Conservation (phyloP, 2,888 invertebrate species). For the Drosophila ustulata region DNA sequence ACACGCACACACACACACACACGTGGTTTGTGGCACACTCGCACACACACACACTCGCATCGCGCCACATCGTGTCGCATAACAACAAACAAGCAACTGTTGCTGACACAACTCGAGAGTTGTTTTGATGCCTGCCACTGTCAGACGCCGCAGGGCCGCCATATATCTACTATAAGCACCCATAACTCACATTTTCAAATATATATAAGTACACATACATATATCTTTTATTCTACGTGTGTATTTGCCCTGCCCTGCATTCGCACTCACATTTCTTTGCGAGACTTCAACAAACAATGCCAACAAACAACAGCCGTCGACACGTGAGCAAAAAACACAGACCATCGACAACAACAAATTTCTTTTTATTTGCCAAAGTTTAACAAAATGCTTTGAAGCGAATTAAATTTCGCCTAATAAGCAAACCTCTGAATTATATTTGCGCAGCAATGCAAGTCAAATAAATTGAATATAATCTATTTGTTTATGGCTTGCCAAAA, state of each 20-base stretch:
- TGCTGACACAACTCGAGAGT: constrained; percentile 64
- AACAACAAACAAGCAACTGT: constrained; percentile 61
- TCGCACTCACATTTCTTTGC: constrained; percentile 15
- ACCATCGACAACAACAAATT: background rate
- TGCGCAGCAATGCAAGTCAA: background rate
- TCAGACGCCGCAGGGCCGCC: constrained; percentile 46
- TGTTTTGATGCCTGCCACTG: constrained; percentile 54
- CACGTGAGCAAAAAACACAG: constrained; percentile 36
- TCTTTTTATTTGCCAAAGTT: constrained; percentile 1
- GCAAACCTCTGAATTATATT: background rate
- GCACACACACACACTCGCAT: constrained; percentile 15
- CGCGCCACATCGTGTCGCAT: constrained; percentile 43
- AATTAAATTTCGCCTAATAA: constrained; percentile 3
- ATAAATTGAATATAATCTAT: background rate
- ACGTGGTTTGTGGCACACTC: constrained; percentile 3
- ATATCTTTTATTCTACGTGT: background rate
- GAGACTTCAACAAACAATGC: constrained; percentile 32
- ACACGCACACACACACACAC: constrained; percentile 3
- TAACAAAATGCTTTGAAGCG: background rate
- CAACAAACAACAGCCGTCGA: constrained; percentile 34
- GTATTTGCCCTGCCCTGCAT: constrained; percentile 9
- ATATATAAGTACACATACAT: constrained; percentile 1
- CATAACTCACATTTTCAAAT: constrained; percentile 9
- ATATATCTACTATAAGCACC: constrained; percentile 10
- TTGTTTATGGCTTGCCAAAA: background rate